Percentiles rank a stretch among this genome's conserved stretches.
These are phyloP conservation scores for Rutpela maculata DNA, from an alignment of 2,888 invertebrate species.

Conservation along the genomic window DNA sequence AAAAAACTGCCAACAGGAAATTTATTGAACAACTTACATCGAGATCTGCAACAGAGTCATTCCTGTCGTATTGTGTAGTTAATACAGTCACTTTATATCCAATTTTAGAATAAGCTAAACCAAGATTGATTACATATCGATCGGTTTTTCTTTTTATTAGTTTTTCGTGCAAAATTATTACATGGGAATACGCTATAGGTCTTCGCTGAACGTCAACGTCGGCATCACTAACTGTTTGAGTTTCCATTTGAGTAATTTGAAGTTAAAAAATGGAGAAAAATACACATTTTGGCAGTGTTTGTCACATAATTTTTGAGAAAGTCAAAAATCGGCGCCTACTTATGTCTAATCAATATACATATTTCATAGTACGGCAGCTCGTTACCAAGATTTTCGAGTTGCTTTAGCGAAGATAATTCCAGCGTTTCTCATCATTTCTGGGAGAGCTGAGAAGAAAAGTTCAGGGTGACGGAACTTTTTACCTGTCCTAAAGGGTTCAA, in stretches of 20 bases:
- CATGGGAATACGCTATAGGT: slow-evolving; percentile 50
- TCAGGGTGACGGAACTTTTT: too few species aligned
- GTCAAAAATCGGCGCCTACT: slow-evolving; percentile 23
- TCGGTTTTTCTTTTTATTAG: slow-evolving; percentile 65
- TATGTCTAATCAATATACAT: background rate
- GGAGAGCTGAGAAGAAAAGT: too few species aligned
- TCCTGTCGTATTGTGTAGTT: slow-evolving; percentile 63
- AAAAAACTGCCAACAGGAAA: background rate
- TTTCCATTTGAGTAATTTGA: slow-evolving; percentile 51
- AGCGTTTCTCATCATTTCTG: too few species aligned
- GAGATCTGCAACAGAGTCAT: slow-evolving; percentile 64
- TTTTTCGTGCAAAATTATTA: slow-evolving; percentile 68
- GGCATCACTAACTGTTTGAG: slow-evolving; percentile 27
- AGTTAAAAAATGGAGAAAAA: slow-evolving; percentile 35
- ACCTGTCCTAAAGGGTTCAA: too few species aligned
- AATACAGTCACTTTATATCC: slow-evolving; percentile 67
- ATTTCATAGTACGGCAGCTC: too few species aligned
- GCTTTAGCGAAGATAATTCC: too few species aligned
- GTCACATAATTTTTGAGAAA: slow-evolving; percentile 21
- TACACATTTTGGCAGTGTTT: slow-evolving; percentile 44
- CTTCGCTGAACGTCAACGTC: slow-evolving; percentile 30
- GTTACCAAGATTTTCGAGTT: too few species aligned
- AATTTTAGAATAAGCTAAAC: slow-evolving; percentile 62
- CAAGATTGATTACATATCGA: slow-evolving; percentile 67
- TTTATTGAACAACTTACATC: slow-evolving; percentile 59